These are phyloP conservation scores for Anguilla anguilla DNA, from an alignment of 2,797 vertebrate genomes.

Conservation along the genomic window DNA sequence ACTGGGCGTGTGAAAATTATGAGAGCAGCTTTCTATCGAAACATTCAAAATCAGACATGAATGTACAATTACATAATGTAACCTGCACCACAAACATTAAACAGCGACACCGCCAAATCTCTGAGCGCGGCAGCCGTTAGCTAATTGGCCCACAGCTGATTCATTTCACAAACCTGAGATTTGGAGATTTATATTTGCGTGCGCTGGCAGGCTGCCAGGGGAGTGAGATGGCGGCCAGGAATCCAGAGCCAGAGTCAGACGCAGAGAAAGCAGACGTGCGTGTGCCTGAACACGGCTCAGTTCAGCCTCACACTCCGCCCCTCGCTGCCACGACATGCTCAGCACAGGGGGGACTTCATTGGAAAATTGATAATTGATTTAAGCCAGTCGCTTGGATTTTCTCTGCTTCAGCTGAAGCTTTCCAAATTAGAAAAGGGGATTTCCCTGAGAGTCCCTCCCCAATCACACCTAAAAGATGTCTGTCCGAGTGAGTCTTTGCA, in stretches of 20 bases:
- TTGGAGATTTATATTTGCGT: background rate
- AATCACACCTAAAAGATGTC: slow-evolving; percentile 49
- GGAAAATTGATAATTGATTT: slow-evolving; percentile 59
- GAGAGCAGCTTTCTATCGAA: background rate
- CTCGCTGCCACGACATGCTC: background rate
- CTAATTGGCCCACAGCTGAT: background rate
- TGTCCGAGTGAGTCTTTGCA: background rate
- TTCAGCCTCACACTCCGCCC: background rate
- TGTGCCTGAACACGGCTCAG: background rate
- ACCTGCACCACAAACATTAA: background rate
- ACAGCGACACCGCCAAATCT: background rate
- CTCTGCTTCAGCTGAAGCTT: slow-evolving; percentile 47
- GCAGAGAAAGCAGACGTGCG: background rate
- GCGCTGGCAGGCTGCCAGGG: background rate
- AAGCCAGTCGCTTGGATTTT: slow-evolving; percentile 44
- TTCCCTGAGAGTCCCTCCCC: slow-evolving; percentile 71
- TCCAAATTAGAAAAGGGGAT: slow-evolving; percentile 65
- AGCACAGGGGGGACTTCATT: slow-evolving; percentile 24
- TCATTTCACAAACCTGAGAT: background rate
- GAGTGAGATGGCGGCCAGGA: background rate
- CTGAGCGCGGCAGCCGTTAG: background rate
- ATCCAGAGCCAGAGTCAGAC: background rate
- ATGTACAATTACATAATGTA: background rate
- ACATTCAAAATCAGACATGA: background rate
- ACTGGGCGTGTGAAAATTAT: background rate